Evolutionary conservation across 2,113 vertebrate genomes (phyloP).

Genomic region (Nesogale talazaci): DNA sequence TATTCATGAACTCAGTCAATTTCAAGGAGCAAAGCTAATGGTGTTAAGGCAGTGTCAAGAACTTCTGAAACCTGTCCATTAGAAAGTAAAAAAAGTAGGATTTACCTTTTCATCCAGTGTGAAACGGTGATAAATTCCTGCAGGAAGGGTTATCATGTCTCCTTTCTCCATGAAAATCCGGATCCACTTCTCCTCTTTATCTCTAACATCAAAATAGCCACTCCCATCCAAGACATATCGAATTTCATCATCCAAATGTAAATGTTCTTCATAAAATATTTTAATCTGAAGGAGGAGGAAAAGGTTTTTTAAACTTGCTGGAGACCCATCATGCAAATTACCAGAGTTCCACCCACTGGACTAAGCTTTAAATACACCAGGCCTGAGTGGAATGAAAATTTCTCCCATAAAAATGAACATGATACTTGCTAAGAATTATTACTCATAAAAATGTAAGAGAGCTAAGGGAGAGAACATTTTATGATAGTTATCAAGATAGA

Average conservation of each 20-base stretch:
- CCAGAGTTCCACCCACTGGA: neutral
- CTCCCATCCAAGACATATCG: slow-evolving; percentile 95
- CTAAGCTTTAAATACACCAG: neutral
- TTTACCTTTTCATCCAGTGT: slow-evolving; percentile 92
- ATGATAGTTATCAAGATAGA: neutral
- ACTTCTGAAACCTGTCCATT: neutral
- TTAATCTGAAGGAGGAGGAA: slow-evolving; percentile 87
- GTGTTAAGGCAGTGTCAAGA: neutral
- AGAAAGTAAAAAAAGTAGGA: neutral
- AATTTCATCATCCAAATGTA: slow-evolving; percentile 96
- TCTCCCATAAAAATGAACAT: neutral
- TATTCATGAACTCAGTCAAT: neutral
- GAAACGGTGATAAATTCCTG: slow-evolving; percentile 97
- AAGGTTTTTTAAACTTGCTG: neutral
- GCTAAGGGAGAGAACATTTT: too few species aligned
- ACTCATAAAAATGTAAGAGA: fast-evolving
- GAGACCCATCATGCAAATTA: neutral
- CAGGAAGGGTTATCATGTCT: slow-evolving; percentile 95
- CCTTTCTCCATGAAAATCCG: slow-evolving; percentile 93
- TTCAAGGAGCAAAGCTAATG: neutral
- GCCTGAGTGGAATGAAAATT: neutral
- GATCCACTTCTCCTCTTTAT: slow-evolving; percentile 93
- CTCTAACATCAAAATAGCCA: slow-evolving; percentile 95
- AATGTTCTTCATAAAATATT: slow-evolving; percentile 94
- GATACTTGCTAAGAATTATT: neutral